phyloP scores from a whole-genome alignment of 2,113 vertebrate genomes.

The Andinoacara biseriatus region DNA sequence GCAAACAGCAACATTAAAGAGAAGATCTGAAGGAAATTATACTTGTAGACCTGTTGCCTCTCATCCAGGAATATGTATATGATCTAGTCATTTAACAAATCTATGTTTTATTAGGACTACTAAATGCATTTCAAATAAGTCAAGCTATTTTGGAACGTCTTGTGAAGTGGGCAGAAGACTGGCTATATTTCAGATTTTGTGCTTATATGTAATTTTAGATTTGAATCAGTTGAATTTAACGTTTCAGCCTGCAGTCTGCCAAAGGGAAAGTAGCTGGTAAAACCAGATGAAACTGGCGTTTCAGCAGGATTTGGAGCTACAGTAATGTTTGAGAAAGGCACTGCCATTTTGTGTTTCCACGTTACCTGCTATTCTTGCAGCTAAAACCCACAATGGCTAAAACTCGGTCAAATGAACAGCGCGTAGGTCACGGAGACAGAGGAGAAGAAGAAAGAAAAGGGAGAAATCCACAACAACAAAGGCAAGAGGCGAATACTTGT shows the following conservation, averaged over 20 bases:
- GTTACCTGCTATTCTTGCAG: slow-evolving; percentile 36
- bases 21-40: background rate
- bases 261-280: slow-evolving; percentile 13
- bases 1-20: slow-evolving; percentile 6
- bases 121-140: background rate
- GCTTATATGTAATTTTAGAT: slow-evolving; percentile 5
- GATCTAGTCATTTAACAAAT: background rate
- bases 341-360: slow-evolving; percentile 43
- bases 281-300: slow-evolving; percentile 20
- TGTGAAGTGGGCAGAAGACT: background rate
- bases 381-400: slow-evolving; percentile 47
- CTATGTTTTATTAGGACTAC: background rate
- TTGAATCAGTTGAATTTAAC: slow-evolving; percentile 1
- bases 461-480: slow-evolving; percentile 70
- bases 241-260: background rate
- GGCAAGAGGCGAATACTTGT: slow-evolving; percentile 67
- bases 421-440: slow-evolving; percentile 61
- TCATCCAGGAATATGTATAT: background rate
- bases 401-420: slow-evolving; percentile 65
- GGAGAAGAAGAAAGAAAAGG: slow-evolving; percentile 35
- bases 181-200: background rate
- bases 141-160: background rate
- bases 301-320: slow-evolving; percentile 5
- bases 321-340: slow-evolving; percentile 18
- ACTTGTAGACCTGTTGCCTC: background rate